A percentile compares a stretch with the other conserved stretches of the same genome.
Evolutionary conservation across 2,888 invertebrate genomes (phyloP).

Genomic region (Microctonus hyperodae): DNA sequence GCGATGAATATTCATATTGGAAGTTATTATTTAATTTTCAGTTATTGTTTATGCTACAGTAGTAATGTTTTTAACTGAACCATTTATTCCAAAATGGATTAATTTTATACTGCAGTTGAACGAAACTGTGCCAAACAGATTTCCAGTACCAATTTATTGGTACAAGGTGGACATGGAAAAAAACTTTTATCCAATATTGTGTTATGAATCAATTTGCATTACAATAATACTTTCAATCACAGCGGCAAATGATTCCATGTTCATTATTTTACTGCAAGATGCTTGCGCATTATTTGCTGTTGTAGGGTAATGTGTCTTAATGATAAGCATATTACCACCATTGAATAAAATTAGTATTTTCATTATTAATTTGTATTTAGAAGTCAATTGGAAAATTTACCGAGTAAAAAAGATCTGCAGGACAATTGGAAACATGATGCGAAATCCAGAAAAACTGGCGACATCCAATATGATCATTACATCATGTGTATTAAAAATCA

Average conservation of each 20-base stretch:
- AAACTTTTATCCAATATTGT: not conserved
- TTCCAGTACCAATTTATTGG: slow-evolving; percentile 16
- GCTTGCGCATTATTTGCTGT: slow-evolving; percentile 29
- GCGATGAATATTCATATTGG: not conserved
- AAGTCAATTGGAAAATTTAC: not conserved
- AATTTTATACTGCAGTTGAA: not conserved
- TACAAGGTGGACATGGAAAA: slow-evolving; percentile 10
- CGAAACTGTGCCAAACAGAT: slow-evolving; percentile 7
- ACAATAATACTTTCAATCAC: not conserved
- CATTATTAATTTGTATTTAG: not conserved
- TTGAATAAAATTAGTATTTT: not conserved
- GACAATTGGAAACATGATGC: not conserved
- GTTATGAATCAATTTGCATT: slow-evolving; percentile 1
- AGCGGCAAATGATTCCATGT: slow-evolving; percentile 17
- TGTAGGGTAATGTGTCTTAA: not conserved
- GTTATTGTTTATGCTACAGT: not conserved
- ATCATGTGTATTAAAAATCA: slow-evolving; percentile 6
- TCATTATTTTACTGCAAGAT: slow-evolving; percentile 19
- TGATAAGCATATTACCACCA: not conserved
- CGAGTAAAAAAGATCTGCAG: not conserved
- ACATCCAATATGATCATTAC: not conserved
- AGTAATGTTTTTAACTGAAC: not conserved
- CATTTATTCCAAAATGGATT: not conserved
- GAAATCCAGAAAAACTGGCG: not conserved
- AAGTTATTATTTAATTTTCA: not conserved